Conservation (phyloP, 2,797 vertebrate genomes). For the Typhlichthys subterraneus region DNA sequence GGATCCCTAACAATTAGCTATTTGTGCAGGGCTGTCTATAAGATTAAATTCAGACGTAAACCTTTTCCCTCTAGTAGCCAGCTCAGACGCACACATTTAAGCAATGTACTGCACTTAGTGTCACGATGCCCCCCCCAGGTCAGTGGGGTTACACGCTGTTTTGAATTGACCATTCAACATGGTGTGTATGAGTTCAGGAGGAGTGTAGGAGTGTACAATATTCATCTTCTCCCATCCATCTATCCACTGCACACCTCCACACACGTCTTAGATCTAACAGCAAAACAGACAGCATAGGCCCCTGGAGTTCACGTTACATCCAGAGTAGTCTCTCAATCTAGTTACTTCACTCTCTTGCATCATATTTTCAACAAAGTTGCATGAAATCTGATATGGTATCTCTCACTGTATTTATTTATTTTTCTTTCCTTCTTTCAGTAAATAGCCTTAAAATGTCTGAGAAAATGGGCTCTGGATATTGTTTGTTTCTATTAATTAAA, state of each 20-base stretch:
- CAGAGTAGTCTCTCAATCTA: constrained; percentile 44
- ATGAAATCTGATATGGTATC: neutral
- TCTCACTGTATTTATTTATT: constrained; percentile 2
- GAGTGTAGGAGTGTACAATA: constrained; percentile 2
- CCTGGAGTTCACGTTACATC: constrained; percentile 47
- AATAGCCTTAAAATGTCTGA: neutral
- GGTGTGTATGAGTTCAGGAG: constrained; percentile 60
- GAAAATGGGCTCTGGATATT: neutral
- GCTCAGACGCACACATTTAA: constrained; percentile 26
- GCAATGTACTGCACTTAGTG: constrained; percentile 18
- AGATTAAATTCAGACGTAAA: constrained; percentile 46
- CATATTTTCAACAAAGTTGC: constrained; percentile 5
- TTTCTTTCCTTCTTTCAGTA: neutral
- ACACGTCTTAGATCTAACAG: constrained; percentile 28
- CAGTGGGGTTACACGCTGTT: constrained; percentile 46
- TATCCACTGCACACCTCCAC: constrained; percentile 1
- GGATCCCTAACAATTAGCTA: constrained; percentile 64
- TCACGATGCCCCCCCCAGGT: constrained; percentile 50
- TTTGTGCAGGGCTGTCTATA: constrained; percentile 41
- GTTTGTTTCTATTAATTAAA: constrained; percentile 2
- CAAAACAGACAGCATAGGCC: constrained; percentile 29
- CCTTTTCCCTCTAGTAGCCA: constrained; percentile 38
- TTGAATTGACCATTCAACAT: constrained; percentile 53
- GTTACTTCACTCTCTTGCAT: constrained; percentile 35
- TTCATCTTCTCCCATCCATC: constrained; percentile 25